Evolutionary conservation across 2,797 vertebrate species (phyloP).

Genomic region (Euthynnus affinis): DNA sequence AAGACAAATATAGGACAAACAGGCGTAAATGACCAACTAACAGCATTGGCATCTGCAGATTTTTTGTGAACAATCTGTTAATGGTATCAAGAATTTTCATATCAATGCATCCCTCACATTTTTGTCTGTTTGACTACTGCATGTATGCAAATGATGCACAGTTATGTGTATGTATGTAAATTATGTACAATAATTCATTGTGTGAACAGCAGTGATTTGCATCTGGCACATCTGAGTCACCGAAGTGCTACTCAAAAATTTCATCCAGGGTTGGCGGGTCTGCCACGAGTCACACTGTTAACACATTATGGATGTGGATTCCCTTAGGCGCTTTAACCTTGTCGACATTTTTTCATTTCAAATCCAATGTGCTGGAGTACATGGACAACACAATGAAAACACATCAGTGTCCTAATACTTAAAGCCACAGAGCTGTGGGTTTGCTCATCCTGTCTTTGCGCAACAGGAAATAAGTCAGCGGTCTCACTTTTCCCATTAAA

Average conservation of each 20-base stretch:
- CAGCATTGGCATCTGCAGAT: no score
- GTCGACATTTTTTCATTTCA: not conserved
- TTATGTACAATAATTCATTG: no score
- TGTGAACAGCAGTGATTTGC: no score
- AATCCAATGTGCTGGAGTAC: not conserved
- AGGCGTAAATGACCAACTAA: no score
- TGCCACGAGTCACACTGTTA: not conserved
- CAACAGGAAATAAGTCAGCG: conserved; percentile 24
- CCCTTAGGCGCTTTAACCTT: conserved; percentile 16
- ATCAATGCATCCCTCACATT: no score
- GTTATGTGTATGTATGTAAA: no score
- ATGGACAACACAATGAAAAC: conserved; percentile 9
- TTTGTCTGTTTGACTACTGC: not conserved
- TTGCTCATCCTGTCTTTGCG: conserved; percentile 16
- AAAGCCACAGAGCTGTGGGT: conserved; percentile 8
- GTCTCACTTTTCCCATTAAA: conserved; percentile 28
- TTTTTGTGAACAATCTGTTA: no score
- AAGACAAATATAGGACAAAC: no score
- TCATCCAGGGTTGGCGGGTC: no score
- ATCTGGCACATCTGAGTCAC: no score
- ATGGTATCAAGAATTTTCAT: no score
- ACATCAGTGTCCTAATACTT: not conserved
- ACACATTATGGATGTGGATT: conserved; percentile 2
- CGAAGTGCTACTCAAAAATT: no score
- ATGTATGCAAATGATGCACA: not conserved